These are phyloP conservation scores for Nasonia giraulti DNA, from an alignment of 1,140 invertebrate species.

Conservation along the genomic window DNA sequence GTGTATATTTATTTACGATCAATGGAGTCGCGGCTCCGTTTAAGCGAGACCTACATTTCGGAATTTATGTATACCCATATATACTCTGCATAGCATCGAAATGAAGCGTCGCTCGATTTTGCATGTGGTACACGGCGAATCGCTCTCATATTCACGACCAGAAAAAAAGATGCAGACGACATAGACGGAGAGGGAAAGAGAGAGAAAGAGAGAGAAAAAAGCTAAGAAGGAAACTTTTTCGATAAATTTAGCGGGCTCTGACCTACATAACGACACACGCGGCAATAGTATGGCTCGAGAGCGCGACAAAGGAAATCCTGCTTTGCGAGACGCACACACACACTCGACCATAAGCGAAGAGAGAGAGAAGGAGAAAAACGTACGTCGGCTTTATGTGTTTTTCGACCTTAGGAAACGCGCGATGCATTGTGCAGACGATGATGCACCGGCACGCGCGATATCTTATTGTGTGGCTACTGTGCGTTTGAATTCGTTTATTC, in stretches of 20 bases:
- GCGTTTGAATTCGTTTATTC: background rate
- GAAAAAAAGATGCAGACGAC: background rate
- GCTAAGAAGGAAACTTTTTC: background rate
- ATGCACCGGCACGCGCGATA: background rate
- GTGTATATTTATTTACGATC: background rate
- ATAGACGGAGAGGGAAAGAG: background rate
- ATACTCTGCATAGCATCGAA: too few species aligned
- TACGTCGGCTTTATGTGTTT: background rate
- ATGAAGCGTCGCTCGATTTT: background rate
- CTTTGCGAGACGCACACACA: background rate
- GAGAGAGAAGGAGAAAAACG: background rate
- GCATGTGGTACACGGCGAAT: background rate
- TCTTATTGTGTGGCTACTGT: background rate
- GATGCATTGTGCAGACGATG: constrained; percentile 1
- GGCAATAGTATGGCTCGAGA: background rate
- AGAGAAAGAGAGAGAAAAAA: background rate
- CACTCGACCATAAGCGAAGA: background rate
- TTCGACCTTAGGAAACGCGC: constrained; percentile 27
- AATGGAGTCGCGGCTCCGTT: background rate
- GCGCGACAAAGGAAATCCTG: constrained; percentile 6
- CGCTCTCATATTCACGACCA: background rate
- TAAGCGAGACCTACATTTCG: background rate
- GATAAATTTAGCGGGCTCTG: background rate
- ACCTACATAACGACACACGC: background rate
- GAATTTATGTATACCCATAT: background rate